These are phyloP conservation scores for Phrynocephalus vlangalii DNA, from an alignment of 2,797 vertebrate genomes.

Conservation along the genomic window DNA sequence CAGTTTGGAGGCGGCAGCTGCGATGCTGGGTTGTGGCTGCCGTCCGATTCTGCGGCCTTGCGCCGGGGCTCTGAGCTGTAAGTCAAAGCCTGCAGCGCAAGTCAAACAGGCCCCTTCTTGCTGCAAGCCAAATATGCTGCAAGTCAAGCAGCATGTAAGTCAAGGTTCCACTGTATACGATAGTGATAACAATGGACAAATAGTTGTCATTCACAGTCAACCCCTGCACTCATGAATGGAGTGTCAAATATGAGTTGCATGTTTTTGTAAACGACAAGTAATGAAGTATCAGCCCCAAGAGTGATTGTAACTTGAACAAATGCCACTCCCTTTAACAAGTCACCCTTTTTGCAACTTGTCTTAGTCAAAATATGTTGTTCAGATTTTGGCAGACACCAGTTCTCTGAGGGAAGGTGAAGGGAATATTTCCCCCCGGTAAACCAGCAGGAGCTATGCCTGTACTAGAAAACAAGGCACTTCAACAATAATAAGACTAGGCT, in stretches of 20 bases:
- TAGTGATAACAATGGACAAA: not conserved
- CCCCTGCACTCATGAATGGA: not conserved
- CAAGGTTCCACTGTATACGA: not conserved
- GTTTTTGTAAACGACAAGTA: conserved; percentile 18
- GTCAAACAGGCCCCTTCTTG: too few species aligned
- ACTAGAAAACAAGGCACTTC: conserved; percentile 42
- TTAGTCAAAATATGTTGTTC: conserved; percentile 5
- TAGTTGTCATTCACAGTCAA: not conserved
- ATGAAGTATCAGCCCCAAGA: not conserved
- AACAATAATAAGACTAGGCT: conserved; percentile 38
- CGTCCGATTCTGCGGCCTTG: too few species aligned
- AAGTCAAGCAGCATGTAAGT: too few species aligned
- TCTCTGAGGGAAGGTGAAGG: conserved; percentile 37
- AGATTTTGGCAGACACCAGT: conserved; percentile 23
- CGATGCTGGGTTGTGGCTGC: too few species aligned
- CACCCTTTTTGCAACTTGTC: conserved; percentile 1
- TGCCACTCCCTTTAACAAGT: conserved; percentile 1
- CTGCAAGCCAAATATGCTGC: too few species aligned
- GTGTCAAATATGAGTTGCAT: not conserved
- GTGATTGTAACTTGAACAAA: rapidly evolving
- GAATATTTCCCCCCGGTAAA: conserved; percentile 23
- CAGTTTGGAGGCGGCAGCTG: too few species aligned
- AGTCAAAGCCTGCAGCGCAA: too few species aligned
- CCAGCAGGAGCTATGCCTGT: conserved; percentile 38
- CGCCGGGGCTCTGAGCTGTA: too few species aligned